Base-by-base conservation (phyloP, 2,888 invertebrate genomes). In the Subacronicta megacephala region DNA sequence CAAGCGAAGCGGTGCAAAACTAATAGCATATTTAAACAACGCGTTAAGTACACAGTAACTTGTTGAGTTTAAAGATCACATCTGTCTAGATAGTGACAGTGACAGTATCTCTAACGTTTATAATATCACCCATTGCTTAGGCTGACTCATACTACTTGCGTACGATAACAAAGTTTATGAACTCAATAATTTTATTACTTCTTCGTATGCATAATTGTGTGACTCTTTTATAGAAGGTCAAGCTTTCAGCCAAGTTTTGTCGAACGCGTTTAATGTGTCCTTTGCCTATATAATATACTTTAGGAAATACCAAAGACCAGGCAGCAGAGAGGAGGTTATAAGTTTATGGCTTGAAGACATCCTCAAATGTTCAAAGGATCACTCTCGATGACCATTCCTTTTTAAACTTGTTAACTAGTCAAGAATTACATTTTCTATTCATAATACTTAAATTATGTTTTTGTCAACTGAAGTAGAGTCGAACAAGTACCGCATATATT, bases 31-130 rank as follows among this genome's bases (percentile, higher is more conserved):
- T 12, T 16, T 10, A 17, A 6, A 37, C 37, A 37, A 37, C 12
- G 18, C 37, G 15, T 15, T 26, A 40, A 40, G 26, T 35, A 35
- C 31, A n/a, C 7, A 31, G 12, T 31, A 56, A 47, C 5, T 35
- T 15, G 42, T 29, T 10, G 50, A 44, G 71, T 65, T 52, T 50
- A 69, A 69, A 69, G 72, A 58, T 65, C 66, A 65, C 45, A 44
- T 42, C 38, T 36, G 16, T 1, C 9, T 13, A 43, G 58, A 55
- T 47, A 23, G 36, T 35, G 55, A 17, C 49, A 52, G 55, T 53
- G 62, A 47, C 29, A 16, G 26, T 23, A 41, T 45, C 16, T 17
- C 26, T 7, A n/a, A 0, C 31, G n/a, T 31, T 7, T 6, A 12
- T 31, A n/a, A 31, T 40, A 33, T 37, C 51, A 50, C 52, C 60